Evolutionary conservation across 1,140 invertebrate genomes (phyloP), one percentile per base, ranked within the genome.

Genomic region (Himalopsyche phryganea): DNA sequence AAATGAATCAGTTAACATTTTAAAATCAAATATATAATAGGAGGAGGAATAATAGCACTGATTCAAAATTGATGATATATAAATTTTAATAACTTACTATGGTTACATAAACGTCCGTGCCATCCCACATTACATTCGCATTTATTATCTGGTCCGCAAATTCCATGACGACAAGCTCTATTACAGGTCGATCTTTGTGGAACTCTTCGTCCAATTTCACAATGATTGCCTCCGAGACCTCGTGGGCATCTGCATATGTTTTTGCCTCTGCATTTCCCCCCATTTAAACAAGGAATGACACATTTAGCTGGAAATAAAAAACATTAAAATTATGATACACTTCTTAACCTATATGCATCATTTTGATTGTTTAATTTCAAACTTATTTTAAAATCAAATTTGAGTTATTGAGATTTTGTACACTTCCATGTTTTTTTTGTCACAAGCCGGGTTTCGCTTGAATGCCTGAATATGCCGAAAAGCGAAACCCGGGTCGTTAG

Each of bases 241-340:
- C 77, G 75, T 2, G 84, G 86, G 73, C 91, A 93, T 60, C 88
- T 81, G 70, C 91, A 94, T 69, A 90, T 84, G 74, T 94, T 94
- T 41, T 89, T 87, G 4, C 88, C 91, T 68, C 86, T 86, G 68
- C 91, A 94, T 50, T 85, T 84, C 0, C 91, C 91, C 5, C 89
- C 89, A 70, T 92, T 92, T 52, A 91, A 72, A 67, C 91, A 94
- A 1, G 91, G 90, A 65, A 94, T 89, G 40, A 92, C 87, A 69
- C 91, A 94, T 75, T 92, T 92, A 17, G 90, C 91, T 93, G 68
- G 15, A 75, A 53, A 51, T 49, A 52, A 55, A 28, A 5, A 28
- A n/a, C n/a, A n/a, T n/a, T n/a, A n/a, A n/a, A n/a, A n/a, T n/a
- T n/a, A n/a, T n/a, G n/a, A n/a, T n/a, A n/a, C n/a, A n/a, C n/a